Base-by-base conservation (phyloP, 2,113 vertebrate genomes). In the Eupsittula cactorum region DNA sequence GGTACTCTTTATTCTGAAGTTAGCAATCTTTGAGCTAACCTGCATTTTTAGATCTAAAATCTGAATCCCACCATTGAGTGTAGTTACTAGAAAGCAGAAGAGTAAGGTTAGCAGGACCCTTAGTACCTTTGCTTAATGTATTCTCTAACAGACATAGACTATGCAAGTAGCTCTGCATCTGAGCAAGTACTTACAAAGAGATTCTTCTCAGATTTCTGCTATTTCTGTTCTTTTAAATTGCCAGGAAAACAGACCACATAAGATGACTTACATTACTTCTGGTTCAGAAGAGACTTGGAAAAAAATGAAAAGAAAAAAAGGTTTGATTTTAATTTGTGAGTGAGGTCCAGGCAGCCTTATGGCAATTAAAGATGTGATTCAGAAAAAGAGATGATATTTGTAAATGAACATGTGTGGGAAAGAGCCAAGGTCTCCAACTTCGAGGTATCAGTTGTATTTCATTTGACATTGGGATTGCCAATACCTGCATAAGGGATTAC, bases 201-300 rank as follows among this genome's bases (percentile, higher is more conserved):
- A 64, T 64, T 55, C 5, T 73, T 80, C 87, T 96, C 82, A 68
- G 37, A 74, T 94, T 90, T 94, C 86, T 1, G 6, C 60, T 94
- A 77, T 80, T 88, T 92, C 73, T 94, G 83, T 90, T 35, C 62
- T 88, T 44, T 76, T 92, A 71, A 88, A 93, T n/a, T 75, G 47
- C 90, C 76, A 96, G 65, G 82, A 96, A 94, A 95, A 88, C 69
- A 95, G 90, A 92, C 60, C 65, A 75, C 77, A 78, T 92, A 86
- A 96, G 31, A 90, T 75, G 55, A 88, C 64, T 92, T 93, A 57
- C 73, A 92, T 92, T 88, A 75, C 35, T 93, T 95, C 79, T 81
- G 47, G 29, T 96, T 92, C 79, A 92, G 64, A 95, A 87, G 33
- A 93, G 21, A 90, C 47, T 83, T 44, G 49, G 73, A 41, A 70